These are phyloP conservation scores for Kudoa iwatai DNA, from an alignment of 30 jellyfish, hydroid and myxozoan genomes.

Conservation along the genomic window DNA sequence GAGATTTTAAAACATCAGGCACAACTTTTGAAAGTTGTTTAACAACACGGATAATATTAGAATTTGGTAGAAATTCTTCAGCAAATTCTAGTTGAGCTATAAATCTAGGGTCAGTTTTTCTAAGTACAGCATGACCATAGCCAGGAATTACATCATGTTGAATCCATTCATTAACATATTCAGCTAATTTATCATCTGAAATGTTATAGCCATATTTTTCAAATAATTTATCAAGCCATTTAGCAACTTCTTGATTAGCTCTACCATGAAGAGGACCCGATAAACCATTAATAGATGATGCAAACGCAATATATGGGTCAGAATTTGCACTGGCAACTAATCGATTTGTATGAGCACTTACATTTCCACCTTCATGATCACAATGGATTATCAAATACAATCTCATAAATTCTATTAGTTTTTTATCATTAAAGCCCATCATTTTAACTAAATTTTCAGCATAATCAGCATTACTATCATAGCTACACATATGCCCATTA, in stretches of 20 bases:
- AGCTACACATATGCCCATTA: constrained; percentile 58
- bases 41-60: constrained; percentile 39
- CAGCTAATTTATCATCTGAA: constrained; percentile 12
- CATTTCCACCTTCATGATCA: constrained; percentile 98
- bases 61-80: constrained; percentile 34
- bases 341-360: constrained; percentile 81
- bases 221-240: not conserved
- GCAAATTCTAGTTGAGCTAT: constrained; percentile 85
- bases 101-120: constrained; percentile 95
- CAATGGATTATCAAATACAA: constrained; percentile 49
- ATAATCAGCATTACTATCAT: constrained; percentile 29
- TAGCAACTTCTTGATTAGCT: constrained; percentile 32
- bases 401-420: constrained; percentile 39
- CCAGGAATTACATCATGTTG: constrained; percentile 89
- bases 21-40: constrained; percentile 46
- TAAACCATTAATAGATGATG: constrained; percentile 77
- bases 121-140: constrained; percentile 83
- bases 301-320: constrained; percentile 48
- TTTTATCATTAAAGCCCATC: constrained; percentile 23
- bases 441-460: constrained; percentile 11
- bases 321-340: constrained; percentile 72
- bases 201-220: not conserved
- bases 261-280: constrained; percentile 96
- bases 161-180: constrained; percentile 26
- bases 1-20: constrained; percentile 33